These are phyloP conservation scores for Nestor notabilis DNA, from an alignment of 2,113 vertebrate genomes.

Conservation along the genomic window DNA sequence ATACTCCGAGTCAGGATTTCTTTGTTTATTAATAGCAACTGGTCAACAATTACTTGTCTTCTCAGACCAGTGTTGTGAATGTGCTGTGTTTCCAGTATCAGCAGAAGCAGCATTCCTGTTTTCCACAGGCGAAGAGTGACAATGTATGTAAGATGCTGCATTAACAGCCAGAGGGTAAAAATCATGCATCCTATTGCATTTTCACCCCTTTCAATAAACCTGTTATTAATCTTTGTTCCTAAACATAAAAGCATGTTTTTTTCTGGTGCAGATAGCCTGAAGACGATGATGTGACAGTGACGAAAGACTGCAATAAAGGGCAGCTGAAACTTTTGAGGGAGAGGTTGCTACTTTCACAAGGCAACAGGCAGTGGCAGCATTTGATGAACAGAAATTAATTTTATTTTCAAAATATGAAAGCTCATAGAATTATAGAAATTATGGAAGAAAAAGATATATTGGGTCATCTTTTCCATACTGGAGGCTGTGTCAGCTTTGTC, in stretches of 20 bases:
- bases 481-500: not conserved
- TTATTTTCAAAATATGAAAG: constrained; percentile 43
- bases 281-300: constrained; percentile 19
- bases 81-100: not conserved
- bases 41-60: constrained; percentile 2
- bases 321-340: constrained; percentile 45
- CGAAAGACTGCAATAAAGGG: constrained; percentile 43
- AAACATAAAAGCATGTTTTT: constrained; percentile 21
- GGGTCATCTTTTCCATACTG: constrained; percentile 1
- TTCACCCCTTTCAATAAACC: constrained; percentile 24
- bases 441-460: constrained; percentile 6
- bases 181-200: constrained; percentile 35
- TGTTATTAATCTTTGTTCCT: constrained; percentile 30
- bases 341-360: not conserved
- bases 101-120: not conserved
- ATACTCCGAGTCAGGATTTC: not conserved
- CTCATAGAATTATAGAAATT: constrained; percentile 32
- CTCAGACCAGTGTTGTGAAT: not conserved
- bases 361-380: not conserved
- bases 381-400: constrained; percentile 7
- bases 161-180: constrained; percentile 24
- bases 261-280: constrained; percentile 34
- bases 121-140: not conserved
- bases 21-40: constrained; percentile 27
- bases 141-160: not conserved